Evolutionary conservation across 2,888 invertebrate species (phyloP), one percentile per base, ranked within the genome.

Genomic region (Branchipolynoe longqiensis): DNA sequence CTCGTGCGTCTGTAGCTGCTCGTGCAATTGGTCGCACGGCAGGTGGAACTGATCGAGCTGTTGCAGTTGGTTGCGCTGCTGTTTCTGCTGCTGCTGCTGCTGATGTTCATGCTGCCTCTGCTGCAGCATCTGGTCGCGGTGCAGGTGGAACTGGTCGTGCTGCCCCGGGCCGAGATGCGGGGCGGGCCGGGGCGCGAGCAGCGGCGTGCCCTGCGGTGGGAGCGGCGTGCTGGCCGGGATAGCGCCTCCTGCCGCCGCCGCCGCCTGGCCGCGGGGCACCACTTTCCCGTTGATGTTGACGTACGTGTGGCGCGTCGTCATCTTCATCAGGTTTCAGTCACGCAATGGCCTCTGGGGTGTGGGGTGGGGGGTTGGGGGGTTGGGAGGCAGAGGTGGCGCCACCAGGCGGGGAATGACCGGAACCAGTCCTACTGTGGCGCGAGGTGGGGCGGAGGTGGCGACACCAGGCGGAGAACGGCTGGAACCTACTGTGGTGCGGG

Each of bases 271-370:
- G 14, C 78, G 78, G 48, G 41, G 78, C 78, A 78, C 78, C 78
- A 78, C 78, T 48, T 78, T 78, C 28, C 78, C 78, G 78, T 78
- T 78, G 48, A 78, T 48, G 78, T 78, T 78, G 33, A 78, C 78
- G 78, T 78, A 78, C 14, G 78, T 78, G 78, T 78, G 78, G 14
- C 78, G 41, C 28, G 78, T 78, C 12, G 78, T 78, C 78, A 78
- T 78, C 78, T 78, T 78, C 78, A 78, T 78, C 48, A 22, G 78
- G 78, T n/a, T n/a, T n/a, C n/a, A n/a, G n/a, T n/a, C n/a, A n/a
- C n/a, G n/a, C n/a, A n/a, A n/a, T n/a, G n/a, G n/a, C n/a, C n/a
- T n/a, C n/a, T n/a, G n/a, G n/a, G n/a, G n/a, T n/a, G n/a, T n/a
- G n/a, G n/a, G n/a, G n/a, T n/a, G n/a, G n/a, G n/a, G n/a, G n/a